phyloP scores from a whole-genome alignment of 2,888 invertebrate species.

The Dynastes hyllus region DNA sequence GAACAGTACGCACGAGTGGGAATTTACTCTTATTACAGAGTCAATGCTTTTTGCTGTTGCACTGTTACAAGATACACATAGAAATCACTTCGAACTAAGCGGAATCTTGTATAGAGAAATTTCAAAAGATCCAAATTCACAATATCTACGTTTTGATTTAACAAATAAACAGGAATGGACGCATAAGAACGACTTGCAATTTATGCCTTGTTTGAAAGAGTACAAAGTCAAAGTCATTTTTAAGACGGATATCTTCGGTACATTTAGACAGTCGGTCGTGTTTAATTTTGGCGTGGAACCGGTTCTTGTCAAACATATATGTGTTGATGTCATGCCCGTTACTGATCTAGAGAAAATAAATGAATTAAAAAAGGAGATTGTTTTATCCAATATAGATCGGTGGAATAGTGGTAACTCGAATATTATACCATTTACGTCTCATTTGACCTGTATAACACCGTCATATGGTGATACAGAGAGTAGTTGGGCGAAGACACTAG shows the following conservation, averaged over 20 bases:
- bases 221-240: slow-evolving; percentile 76
- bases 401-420: slow-evolving; percentile 73
- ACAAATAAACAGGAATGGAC: slow-evolving; percentile 68
- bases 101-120: slow-evolving; percentile 66
- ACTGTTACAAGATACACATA: slow-evolving; percentile 80
- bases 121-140: slow-evolving; percentile 57
- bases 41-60: slow-evolving; percentile 76
- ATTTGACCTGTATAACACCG: slow-evolving; percentile 57
- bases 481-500: slow-evolving; percentile 74
- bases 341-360: slow-evolving; percentile 78
- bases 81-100: slow-evolving; percentile 79
- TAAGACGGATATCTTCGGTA: slow-evolving; percentile 83
- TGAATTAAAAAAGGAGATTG: slow-evolving; percentile 78
- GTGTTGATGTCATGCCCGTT: slow-evolving; percentile 84
- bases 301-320: slow-evolving; percentile 78
- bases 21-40: slow-evolving; percentile 74
- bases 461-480: slow-evolving; percentile 61
- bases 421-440: slow-evolving; percentile 66
- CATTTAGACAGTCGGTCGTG: slow-evolving; percentile 84
- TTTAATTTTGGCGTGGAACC: slow-evolving; percentile 83
- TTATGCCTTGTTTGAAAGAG: slow-evolving; percentile 66
- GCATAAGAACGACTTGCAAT: slow-evolving; percentile 43
- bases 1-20: slow-evolving; percentile 77
- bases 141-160: slow-evolving; percentile 60
- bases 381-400: slow-evolving; percentile 76